Evolutionary conservation across 2,113 vertebrate species (phyloP), one percentile per base, ranked within the genome.

Genomic region (Aythya baeri): DNA sequence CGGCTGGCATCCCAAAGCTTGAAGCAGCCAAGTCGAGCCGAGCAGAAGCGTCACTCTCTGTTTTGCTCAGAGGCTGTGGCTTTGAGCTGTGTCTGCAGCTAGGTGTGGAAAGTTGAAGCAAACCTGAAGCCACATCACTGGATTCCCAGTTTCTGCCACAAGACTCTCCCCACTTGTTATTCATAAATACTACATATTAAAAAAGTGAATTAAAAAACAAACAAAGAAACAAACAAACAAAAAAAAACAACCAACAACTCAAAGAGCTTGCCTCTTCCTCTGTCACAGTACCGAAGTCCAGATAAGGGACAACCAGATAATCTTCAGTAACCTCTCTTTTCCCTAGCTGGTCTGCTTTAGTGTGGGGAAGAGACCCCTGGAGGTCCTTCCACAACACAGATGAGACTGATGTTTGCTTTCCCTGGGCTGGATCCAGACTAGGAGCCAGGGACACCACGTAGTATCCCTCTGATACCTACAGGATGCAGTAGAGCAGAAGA

Each of bases 121-220:
- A 86, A 86, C 26, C 17, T 86, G 58, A 96, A 96, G 75, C 77
- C 91, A 91, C 80, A 93, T 92, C 88, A 88, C 70, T 81, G 46
- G 49, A 32, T 84, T 92, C 36, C 50, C 34, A 8, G 76, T 88
- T 94, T 95, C 88, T 85, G 81, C 88, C 92, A 67, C 91, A 83
- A 66, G 44, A 31, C 14, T 67, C 36, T 86, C 25, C 17, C 27
- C 29, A 82, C 36, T 58, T 31, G 25, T 13, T 41, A 62, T 26
- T 76, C 27, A 78, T 50, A 78, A 86, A 65, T 2, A 21, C 9
- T 58, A 27, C 43, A 46, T 57, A 32, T 62, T 20, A 78, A 89
- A 49, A 20, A 49, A 2, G 4, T 59, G 31, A 80, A 88, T 88
- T 58, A 6, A 63, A 17, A 61, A 27, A 88, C 49, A 8, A 8